Conservation (phyloP, 1,140 invertebrate genomes). For the Papilio helenus region DNA sequence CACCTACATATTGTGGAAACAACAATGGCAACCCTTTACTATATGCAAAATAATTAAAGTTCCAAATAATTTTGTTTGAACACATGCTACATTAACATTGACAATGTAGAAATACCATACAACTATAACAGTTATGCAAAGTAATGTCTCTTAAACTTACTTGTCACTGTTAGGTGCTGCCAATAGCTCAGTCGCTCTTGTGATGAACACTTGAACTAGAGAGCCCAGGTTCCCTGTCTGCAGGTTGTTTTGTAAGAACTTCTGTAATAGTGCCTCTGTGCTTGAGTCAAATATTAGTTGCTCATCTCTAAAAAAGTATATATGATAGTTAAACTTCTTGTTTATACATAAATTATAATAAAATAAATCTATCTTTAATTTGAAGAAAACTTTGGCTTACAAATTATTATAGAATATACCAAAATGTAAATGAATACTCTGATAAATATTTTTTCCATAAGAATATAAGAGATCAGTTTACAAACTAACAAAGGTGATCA, state of each 20-base stretch:
- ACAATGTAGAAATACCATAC: too few species aligned
- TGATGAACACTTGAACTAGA: slow-evolving; percentile 92
- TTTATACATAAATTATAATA: neutral
- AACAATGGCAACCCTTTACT: too few species aligned
- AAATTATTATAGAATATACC: too few species aligned
- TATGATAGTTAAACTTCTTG: neutral
- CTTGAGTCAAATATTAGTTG: slow-evolving; percentile 91
- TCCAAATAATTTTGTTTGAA: too few species aligned
- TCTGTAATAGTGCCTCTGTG: slow-evolving; percentile 88
- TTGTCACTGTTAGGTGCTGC: slow-evolving; percentile 93
- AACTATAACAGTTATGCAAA: too few species aligned
- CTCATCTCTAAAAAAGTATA: slow-evolving; percentile 86
- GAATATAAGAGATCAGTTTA: neutral
- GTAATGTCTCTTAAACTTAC: slow-evolving; percentile 82
- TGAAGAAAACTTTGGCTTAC: too few species aligned
- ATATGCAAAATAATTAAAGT: too few species aligned
- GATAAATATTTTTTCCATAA: too few species aligned
- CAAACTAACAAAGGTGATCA: neutral
- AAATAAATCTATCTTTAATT: neutral
- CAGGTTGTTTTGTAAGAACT: slow-evolving; percentile 87
- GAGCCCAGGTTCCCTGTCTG: slow-evolving; percentile 94
- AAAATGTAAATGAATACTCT: too few species aligned
- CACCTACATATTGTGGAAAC: too few species aligned
- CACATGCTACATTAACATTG: too few species aligned
- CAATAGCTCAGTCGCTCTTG: slow-evolving; percentile 90